Evolutionary conservation across 2,888 invertebrate genomes (phyloP).

Genomic region (Muscina levida): DNA sequence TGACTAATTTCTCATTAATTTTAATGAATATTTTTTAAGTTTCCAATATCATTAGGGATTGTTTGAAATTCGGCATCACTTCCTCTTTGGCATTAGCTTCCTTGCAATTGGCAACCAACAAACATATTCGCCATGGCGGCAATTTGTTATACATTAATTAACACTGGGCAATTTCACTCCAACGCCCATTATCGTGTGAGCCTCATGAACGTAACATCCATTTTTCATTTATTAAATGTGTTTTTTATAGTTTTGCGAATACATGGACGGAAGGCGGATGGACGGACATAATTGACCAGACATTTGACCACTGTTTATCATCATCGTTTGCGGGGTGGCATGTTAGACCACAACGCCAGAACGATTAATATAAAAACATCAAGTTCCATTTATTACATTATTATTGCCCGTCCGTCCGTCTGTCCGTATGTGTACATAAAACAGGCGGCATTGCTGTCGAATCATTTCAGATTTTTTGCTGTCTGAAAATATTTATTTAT

Average conservation of each 20-base stretch:
- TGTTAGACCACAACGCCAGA: background rate
- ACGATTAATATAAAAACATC: background rate
- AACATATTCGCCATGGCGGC: no score
- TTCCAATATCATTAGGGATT: background rate
- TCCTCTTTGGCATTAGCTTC: constrained; percentile 21
- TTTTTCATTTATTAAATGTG: background rate
- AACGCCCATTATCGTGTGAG: no score
- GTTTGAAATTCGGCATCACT: constrained; percentile 9
- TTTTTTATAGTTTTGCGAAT: background rate
- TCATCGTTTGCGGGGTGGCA: background rate
- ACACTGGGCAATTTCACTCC: no score
- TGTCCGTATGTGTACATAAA: background rate
- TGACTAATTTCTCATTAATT: no score
- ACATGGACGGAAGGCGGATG: background rate
- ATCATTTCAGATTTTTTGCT: no score
- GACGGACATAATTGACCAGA: no score
- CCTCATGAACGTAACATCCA: no score
- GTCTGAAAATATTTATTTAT: no score
- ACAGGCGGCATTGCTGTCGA: background rate
- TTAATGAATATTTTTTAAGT: background rate
- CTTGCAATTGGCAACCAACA: no score
- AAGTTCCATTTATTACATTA: background rate
- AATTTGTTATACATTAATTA: no score
- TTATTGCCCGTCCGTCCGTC: no score
- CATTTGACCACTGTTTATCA: background rate